These are phyloP conservation scores for Stigmatopora nigra DNA, from an alignment of 2,113 vertebrate species.

Conservation along the genomic window DNA sequence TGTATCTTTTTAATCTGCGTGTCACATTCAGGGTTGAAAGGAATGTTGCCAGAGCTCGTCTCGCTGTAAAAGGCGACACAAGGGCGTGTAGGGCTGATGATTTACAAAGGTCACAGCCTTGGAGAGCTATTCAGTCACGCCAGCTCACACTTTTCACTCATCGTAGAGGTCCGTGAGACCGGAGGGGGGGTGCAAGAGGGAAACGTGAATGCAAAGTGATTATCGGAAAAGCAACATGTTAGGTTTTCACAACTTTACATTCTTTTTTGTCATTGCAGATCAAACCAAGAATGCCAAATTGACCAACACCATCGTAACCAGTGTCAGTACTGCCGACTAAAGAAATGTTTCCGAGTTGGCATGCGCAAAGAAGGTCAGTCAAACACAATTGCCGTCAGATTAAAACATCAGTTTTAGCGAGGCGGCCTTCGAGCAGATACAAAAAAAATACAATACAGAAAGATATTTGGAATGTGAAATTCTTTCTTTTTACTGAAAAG, in stretches of 20 bases:
- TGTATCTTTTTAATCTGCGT: constrained; percentile 10
- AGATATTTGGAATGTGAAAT: background rate
- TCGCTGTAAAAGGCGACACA: constrained; percentile 49
- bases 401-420: background rate
- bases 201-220: constrained; percentile 5
- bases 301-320: constrained; percentile 98
- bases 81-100: constrained; percentile 61
- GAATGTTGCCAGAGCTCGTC: constrained; percentile 36
- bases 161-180: constrained; percentile 26
- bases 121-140: constrained; percentile 46
- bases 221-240: background rate
- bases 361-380: constrained; percentile 93
- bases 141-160: constrained; percentile 49
- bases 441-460: background rate
- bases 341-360: constrained; percentile 95
- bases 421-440: background rate
- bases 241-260: background rate
- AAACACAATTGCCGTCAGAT: background rate
- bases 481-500: background rate
- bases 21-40: constrained; percentile 17
- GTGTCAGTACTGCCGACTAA: constrained; percentile 96
- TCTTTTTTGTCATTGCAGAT: constrained; percentile 64
- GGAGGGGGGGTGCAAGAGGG: background rate
- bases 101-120: constrained; percentile 68
- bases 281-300: constrained; percentile 95